Percentiles rank a stretch among this genome's conserved stretches.
Evolutionary conservation across 2,888 invertebrate species (phyloP).

Genomic region (Scrobipalpa costella): DNA sequence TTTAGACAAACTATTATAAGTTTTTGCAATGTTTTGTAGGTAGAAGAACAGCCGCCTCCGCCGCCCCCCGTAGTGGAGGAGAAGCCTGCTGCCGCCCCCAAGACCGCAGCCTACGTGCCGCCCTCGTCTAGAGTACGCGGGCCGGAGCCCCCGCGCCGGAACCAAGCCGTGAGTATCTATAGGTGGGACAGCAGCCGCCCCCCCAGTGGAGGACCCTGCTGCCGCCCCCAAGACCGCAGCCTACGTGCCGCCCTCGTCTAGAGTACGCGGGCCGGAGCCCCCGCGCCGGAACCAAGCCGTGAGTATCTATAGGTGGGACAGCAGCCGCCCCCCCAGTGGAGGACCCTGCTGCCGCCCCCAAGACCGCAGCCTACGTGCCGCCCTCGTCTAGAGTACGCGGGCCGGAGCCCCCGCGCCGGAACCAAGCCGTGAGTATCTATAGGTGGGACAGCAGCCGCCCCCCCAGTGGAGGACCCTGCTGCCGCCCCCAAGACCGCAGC

Average conservation of each 20-base stretch:
- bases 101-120: conserved; percentile 72
- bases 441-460: no score
- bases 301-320: conserved; percentile 34
- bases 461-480: conserved; percentile 56
- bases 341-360: conserved; percentile 54
- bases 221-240: conserved; percentile 55
- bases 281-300: conserved; percentile 54
- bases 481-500: conserved; percentile 55
- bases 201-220: conserved; percentile 56
- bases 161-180: conserved; percentile 47
- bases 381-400: conserved; percentile 61
- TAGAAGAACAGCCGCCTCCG: conserved; percentile 50
- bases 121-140: conserved; percentile 61
- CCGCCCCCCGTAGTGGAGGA: conserved; percentile 59
- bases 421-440: conserved; percentile 47
- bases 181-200: no score
- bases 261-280: conserved; percentile 55
- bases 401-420: conserved; percentile 55
- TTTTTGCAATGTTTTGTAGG: neutral
- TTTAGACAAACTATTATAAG: no score
- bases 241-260: conserved; percentile 76
- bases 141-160: conserved; percentile 55
- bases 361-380: conserved; percentile 72
- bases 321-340: conserved; percentile 57
- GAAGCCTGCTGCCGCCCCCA: conserved; percentile 54